A percentile compares a stretch with the other conserved stretches of the same genome.
These are phyloP conservation scores for Thymelicus sylvestris DNA, from an alignment of 2,888 invertebrate species.

Conservation along the genomic window DNA sequence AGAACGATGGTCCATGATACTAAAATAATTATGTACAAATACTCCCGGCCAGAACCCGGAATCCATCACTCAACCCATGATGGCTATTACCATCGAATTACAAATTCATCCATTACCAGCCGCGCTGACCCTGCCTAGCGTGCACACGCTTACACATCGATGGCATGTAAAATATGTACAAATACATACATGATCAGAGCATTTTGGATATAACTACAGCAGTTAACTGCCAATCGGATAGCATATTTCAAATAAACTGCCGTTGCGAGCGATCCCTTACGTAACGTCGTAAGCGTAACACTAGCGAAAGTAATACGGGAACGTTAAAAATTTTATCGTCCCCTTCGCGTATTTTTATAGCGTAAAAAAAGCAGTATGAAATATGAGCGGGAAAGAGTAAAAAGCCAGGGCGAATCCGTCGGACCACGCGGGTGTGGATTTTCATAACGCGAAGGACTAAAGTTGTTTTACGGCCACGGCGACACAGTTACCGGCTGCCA, in stretches of 20 bases:
- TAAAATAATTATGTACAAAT: too few relatives aligned
- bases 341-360: slow-evolving; percentile 33
- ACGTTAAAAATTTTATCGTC: slow-evolving; percentile 41
- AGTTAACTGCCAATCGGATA: slow-evolving; percentile 23
- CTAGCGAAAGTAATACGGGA: slow-evolving; percentile 29
- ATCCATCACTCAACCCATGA: too few relatives aligned
- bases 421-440: slow-evolving; percentile 48
- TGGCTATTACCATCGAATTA: background rate
- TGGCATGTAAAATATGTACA: background rate
- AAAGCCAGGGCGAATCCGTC: slow-evolving; percentile 52
- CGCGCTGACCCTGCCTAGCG: background rate
- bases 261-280: slow-evolving; percentile 29
- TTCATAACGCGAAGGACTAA: slow-evolving; percentile 52
- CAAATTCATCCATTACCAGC: background rate
- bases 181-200: slow-evolving; percentile 9
- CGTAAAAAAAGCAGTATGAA: slow-evolving; percentile 47
- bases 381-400: slow-evolving; percentile 53
- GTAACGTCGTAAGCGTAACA: slow-evolving; percentile 30
- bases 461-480: slow-evolving; percentile 34
- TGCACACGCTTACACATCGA: background rate
- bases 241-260: slow-evolving; percentile 33
- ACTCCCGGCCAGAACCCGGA: too few relatives aligned
- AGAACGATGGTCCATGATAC: too few relatives aligned
- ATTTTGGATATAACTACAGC: slow-evolving; percentile 11
- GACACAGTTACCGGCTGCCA: slow-evolving; percentile 15